Conservation (phyloP, 2,797 vertebrate genomes). For the Rhynchotus rufescens region DNA sequence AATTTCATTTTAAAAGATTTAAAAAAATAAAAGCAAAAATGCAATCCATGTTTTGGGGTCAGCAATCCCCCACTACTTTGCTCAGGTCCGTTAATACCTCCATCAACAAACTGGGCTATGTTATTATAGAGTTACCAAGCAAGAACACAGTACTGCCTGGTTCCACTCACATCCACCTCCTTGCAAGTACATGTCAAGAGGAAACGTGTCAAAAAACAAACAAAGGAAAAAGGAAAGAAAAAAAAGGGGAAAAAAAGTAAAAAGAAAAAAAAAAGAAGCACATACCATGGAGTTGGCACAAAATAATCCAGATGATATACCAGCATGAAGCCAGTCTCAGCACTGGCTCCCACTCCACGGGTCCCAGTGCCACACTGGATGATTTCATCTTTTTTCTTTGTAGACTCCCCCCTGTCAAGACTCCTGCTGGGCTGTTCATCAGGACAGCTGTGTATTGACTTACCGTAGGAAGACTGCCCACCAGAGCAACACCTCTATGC, state of each 20-base stretch:
- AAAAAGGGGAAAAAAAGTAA: too few relatives aligned
- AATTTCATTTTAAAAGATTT: background rate
- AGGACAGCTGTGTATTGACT: slow-evolving; percentile 39
- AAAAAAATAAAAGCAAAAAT: background rate
- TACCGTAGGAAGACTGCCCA: slow-evolving; percentile 30
- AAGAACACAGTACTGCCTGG: background rate
- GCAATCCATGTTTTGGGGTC: background rate
- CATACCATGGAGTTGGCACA: background rate
- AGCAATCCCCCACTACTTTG: background rate
- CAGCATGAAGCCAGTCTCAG: background rate
- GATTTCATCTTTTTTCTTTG: slow-evolving; percentile 1
- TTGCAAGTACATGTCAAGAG: too few relatives aligned
- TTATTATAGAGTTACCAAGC: background rate
- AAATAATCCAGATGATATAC: background rate
- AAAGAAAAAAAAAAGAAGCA: background rate
- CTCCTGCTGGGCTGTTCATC: background rate
- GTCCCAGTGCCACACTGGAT: background rate
- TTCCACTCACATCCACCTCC: background rate
- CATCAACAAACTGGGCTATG: background rate
- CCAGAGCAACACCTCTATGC: background rate
- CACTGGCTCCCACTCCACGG: background rate
- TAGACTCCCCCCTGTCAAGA: background rate
- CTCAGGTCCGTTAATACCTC: background rate
- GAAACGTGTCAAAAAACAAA: too few relatives aligned
- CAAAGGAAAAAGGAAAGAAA: too few relatives aligned